Conservation (phyloP, 2,113 vertebrate species). For the Gymnorhina tibicen region DNA sequence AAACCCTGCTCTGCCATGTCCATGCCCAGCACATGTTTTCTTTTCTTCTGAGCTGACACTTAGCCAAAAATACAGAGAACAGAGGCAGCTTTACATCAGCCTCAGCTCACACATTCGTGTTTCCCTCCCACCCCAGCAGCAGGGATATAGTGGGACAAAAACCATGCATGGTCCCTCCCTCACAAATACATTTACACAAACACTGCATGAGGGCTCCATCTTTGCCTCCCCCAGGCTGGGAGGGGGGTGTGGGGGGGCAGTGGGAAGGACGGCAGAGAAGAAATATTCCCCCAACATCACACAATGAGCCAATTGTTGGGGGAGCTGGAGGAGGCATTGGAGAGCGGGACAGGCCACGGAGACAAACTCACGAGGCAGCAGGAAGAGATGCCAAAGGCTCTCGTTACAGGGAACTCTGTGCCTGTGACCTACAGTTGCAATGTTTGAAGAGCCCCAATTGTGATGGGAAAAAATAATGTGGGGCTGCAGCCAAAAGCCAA, state of each 20-base stretch:
- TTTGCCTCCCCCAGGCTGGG: not conserved
- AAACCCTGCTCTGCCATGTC: not conserved
- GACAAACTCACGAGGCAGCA: slow-evolving; percentile 17
- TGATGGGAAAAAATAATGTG: slow-evolving; percentile 31
- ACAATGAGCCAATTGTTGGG: slow-evolving; percentile 72
- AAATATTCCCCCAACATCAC: not conserved
- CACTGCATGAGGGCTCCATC: slow-evolving; percentile 9
- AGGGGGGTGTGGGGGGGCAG: not conserved
- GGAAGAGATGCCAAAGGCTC: slow-evolving; percentile 27
- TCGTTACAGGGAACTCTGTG: slow-evolving; percentile 16
- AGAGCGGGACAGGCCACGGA: slow-evolving; percentile 16
- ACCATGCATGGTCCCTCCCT: not conserved
- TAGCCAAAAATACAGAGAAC: not conserved
- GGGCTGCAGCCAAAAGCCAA: slow-evolving; percentile 31
- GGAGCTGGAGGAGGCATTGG: slow-evolving; percentile 22
- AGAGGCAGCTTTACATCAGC: slow-evolving; percentile 55
- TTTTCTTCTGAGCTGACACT: slow-evolving; percentile 36
- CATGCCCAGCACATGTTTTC: not conserved
- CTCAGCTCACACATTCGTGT: not conserved
- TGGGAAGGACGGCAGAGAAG: not conserved
- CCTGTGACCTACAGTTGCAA: slow-evolving; percentile 38
- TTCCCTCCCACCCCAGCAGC: slow-evolving; percentile 58
- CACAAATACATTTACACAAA: slow-evolving; percentile 21
- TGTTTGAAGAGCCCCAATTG: slow-evolving; percentile 47
- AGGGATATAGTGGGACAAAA: slow-evolving; percentile 44